phyloP scores from a whole-genome alignment of 2,113 vertebrate species.

The Sylvietta virens region DNA sequence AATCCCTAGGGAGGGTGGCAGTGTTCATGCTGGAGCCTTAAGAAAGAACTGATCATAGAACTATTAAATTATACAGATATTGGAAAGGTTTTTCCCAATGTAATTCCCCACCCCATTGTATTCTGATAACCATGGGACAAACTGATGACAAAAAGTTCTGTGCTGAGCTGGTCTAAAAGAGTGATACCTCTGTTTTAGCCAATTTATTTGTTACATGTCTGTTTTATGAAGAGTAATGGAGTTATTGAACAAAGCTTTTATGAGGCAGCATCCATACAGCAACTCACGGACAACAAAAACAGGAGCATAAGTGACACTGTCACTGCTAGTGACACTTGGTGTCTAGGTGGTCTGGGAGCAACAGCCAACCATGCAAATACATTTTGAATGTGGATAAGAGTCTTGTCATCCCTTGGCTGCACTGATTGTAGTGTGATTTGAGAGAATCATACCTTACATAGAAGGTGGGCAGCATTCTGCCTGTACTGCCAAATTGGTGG shows the following conservation, averaged over 20 bases:
- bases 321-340: not conserved
- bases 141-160: not conserved
- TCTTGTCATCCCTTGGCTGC: rapidly evolving
- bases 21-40: not conserved
- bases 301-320: not conserved
- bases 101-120: not conserved
- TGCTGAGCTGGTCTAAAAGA: not conserved
- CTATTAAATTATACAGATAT: not conserved
- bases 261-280: not conserved
- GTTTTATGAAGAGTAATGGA: not conserved
- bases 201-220: not conserved
- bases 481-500: rapidly evolving
- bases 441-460: not conserved
- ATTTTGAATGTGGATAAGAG: not conserved
- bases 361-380: not conserved
- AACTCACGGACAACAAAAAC: rapidly evolving
- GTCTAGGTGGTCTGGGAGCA: not conserved
- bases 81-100: not conserved
- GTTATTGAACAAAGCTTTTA: not conserved
- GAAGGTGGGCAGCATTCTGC: not conserved
- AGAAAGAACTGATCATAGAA: not conserved
- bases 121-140: not conserved
- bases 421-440: not conserved
- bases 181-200: not conserved
- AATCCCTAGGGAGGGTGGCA: not conserved